Percentiles rank a stretch among this genome's conserved stretches.
Conservation (phyloP, 2,113 vertebrate species). For the Mugil cephalus region DNA sequence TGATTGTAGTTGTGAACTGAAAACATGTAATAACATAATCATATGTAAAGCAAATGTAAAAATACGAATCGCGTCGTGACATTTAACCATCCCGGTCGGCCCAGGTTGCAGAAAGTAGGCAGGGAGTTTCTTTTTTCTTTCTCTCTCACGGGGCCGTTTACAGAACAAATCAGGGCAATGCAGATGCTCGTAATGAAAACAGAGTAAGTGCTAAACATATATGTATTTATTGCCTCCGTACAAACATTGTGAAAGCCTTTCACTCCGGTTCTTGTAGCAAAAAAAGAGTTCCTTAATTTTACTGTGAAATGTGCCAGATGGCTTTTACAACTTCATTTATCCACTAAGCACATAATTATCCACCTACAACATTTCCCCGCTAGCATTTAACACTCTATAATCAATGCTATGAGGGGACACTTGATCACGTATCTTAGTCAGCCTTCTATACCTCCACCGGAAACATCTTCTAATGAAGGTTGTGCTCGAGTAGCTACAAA, state of each 20-base stretch:
- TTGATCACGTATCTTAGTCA: slow-evolving; percentile 45
- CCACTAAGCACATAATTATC: slow-evolving; percentile 76
- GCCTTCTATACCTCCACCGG: slow-evolving; percentile 16
- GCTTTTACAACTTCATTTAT: slow-evolving; percentile 75
- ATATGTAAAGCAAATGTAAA: slow-evolving; percentile 82
- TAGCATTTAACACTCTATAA: slow-evolving; percentile 64
- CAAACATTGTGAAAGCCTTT: slow-evolving; percentile 33
- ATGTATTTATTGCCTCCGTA: slow-evolving; percentile 36
- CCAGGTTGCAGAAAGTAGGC: slow-evolving; percentile 36
- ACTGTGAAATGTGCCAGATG: slow-evolving; percentile 67
- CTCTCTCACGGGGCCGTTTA: slow-evolving; percentile 33
- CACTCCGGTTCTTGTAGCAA: slow-evolving; percentile 38
- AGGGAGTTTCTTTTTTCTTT: slow-evolving; percentile 32
- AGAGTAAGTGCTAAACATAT: slow-evolving; percentile 20
- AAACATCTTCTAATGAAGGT: slow-evolving; percentile 42
- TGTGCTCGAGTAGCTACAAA: slow-evolving; percentile 17
- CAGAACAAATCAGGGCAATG: slow-evolving; percentile 40
- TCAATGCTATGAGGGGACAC: slow-evolving; percentile 48
- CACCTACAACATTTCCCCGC: slow-evolving; percentile 57
- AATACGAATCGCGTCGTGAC: slow-evolving; percentile 76
- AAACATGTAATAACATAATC: slow-evolving; percentile 79
- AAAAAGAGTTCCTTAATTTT: slow-evolving; percentile 54
- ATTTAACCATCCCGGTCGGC: slow-evolving; percentile 63
- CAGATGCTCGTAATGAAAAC: slow-evolving; percentile 39
- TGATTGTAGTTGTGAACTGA: slow-evolving; percentile 75